Evolutionary conservation across 35 echinoderm and acorn worm genomes (phyloP), one percentile per base, ranked within the genome.

Genomic region (Strongylocentrotus purpuratus): DNA sequence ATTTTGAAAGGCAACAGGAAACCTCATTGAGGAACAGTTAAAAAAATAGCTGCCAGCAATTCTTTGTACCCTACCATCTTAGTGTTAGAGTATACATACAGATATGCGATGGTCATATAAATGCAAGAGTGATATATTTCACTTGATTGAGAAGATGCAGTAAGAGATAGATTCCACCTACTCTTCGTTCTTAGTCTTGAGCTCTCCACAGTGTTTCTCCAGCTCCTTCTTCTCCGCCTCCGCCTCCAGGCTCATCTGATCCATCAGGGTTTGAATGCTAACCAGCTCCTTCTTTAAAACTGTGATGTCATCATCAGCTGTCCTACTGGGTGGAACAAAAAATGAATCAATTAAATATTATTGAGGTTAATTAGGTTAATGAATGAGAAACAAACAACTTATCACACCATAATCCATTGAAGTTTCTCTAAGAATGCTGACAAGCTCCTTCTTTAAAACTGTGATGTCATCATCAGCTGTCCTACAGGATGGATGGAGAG

Each of bases 271-370:
- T 94, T 99, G 98, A 17, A 99, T 95, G 28, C 97, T 96, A 13
- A 99, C 96, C 78, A 99, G 94, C 85, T 99, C 98, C 86, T 96
- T 98, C 96, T 99, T 99, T 25, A 98, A 70, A 3, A 98, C 97
- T 4, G 97, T 58, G 7, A 99, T 97, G 94, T 98, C 98, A 97
- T 99, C 98, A 47, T 95, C 97, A 33, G 46, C 25, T 48, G 46
- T 95, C 11, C 46, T 20, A 59, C 14, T 28, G 32, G 11, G 61
- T 17, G 45, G 92, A 46, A n/a, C n/a, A n/a, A n/a, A n/a, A n/a
- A n/a, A n/a, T n/a, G n/a, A n/a, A n/a, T n/a, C n/a, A n/a, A n/a
- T n/a, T n/a, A n/a, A n/a, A n/a, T n/a, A n/a, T n/a, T n/a, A n/a
- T n/a, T n/a, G n/a, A n/a, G n/a, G n/a, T n/a, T n/a, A n/a, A n/a